phyloP scores from a whole-genome alignment of 2,888 invertebrate genomes.

The Odontothrips loti region DNA sequence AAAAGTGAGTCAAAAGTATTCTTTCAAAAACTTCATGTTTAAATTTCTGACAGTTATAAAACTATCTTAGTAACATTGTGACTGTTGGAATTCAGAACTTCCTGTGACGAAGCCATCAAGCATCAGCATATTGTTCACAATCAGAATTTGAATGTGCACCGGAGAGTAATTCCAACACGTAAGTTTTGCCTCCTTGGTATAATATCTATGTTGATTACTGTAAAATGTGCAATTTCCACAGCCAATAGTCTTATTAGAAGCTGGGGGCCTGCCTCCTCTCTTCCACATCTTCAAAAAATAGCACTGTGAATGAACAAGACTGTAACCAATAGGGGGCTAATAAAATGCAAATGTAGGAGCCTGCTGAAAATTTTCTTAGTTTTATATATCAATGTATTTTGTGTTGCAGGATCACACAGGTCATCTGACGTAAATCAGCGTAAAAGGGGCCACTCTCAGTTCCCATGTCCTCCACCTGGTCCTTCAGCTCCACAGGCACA shows the following conservation, averaged over 20 bases:
- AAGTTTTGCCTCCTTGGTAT: not conserved
- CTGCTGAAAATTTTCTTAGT: not conserved
- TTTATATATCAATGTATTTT: not conserved
- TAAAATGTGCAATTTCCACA: not conserved
- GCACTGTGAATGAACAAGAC: not conserved
- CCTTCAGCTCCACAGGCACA: not conserved
- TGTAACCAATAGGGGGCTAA: not conserved
- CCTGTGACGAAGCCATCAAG: not conserved
- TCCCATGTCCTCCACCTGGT: too few species aligned
- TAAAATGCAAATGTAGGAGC: not conserved
- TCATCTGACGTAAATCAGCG: too few species aligned
- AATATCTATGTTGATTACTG: not conserved
- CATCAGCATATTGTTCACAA: not conserved
- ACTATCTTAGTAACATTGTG: not conserved
- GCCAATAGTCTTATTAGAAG: not conserved
- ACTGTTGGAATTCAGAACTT: not conserved
- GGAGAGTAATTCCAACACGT: not conserved
- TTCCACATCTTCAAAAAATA: not conserved
- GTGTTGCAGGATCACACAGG: too few species aligned
- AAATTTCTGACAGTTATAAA: not conserved
- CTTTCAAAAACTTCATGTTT: not conserved
- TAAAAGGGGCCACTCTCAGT: too few species aligned
- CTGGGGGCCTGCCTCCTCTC: too few species aligned
- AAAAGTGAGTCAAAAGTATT: not conserved
- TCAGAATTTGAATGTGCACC: not conserved